These are phyloP conservation scores for Taenaris catops DNA, from an alignment of 2,888 invertebrate genomes.

Conservation along the genomic window DNA sequence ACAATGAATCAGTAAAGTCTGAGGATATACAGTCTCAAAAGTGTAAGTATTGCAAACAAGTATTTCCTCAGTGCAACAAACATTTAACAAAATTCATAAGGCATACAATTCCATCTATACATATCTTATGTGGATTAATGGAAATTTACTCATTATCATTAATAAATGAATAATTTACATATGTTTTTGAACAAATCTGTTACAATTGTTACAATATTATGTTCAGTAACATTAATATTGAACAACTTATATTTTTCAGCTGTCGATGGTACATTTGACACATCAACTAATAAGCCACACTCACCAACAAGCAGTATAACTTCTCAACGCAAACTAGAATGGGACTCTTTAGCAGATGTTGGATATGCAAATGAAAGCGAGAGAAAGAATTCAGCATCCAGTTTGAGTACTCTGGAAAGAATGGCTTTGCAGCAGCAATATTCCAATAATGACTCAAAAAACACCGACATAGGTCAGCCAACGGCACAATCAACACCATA, in stretches of 20 bases:
- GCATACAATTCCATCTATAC: too few relatives aligned
- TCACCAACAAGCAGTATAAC: constrained; percentile 88
- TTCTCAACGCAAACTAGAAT: constrained; percentile 88
- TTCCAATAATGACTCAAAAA: constrained; percentile 56
- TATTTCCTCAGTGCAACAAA: too few relatives aligned
- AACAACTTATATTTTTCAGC: constrained; percentile 47
- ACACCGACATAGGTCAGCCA: constrained; percentile 54
- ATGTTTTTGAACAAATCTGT: too few relatives aligned
- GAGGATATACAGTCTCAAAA: constrained; percentile 62
- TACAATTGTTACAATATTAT: too few relatives aligned
- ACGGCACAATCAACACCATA: constrained; percentile 77
- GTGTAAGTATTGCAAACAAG: constrained; percentile 46
- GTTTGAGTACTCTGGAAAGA: constrained; percentile 81
- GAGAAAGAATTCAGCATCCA: constrained; percentile 64
- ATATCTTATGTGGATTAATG: too few relatives aligned
- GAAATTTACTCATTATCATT: too few relatives aligned
- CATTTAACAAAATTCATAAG: too few relatives aligned
- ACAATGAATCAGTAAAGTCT: constrained; percentile 53
- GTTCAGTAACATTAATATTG: too few relatives aligned
- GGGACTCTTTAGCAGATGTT: constrained; percentile 94
- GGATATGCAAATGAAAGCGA: constrained; percentile 85
- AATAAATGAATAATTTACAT: too few relatives aligned
- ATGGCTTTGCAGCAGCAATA: constrained; percentile 78
- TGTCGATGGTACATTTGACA: constrained; percentile 52
- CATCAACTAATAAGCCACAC: constrained; percentile 59